phyloP scores from a whole-genome alignment of 2,797 vertebrate species.

The Phrynocephalus guinanensis region DNA sequence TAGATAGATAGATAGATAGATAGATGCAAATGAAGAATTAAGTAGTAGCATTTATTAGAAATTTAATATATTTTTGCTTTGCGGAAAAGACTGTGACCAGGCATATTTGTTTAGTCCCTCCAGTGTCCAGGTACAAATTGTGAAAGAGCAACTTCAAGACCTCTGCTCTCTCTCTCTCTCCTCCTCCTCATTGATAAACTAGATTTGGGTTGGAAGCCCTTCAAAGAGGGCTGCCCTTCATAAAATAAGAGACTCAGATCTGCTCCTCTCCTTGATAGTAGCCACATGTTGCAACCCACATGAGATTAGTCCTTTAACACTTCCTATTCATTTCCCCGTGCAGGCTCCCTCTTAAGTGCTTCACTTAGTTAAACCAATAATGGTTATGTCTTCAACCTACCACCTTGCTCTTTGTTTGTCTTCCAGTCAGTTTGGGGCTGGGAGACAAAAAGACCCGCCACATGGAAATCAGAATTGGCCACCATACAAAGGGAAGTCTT shows the following conservation, averaged over 20 bases:
- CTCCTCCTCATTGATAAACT: background rate
- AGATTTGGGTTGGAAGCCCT: background rate
- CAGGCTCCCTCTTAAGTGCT: background rate
- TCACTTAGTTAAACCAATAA: slow-evolving; percentile 20
- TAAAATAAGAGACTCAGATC: background rate
- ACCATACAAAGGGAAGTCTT: slow-evolving; percentile 47
- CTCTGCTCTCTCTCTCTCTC: background rate
- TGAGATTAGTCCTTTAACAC: slow-evolving; percentile 24
- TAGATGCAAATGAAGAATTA: background rate
- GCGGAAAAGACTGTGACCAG: background rate
- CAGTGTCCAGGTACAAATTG: background rate
- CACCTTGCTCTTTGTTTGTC: slow-evolving; percentile 49
- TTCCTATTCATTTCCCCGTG: background rate
- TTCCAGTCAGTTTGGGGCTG: slow-evolving; percentile 34
- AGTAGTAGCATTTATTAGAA: background rate
- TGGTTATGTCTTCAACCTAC: slow-evolving; percentile 31
- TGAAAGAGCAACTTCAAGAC: background rate
- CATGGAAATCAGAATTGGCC: slow-evolving; percentile 31
- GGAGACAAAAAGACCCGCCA: slow-evolving; percentile 46
- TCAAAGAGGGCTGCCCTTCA: background rate
- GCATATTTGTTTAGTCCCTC: background rate
- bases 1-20: background rate
- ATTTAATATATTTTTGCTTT: background rate
- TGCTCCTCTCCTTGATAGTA: background rate
- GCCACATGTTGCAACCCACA: slow-evolving; percentile 2